These are phyloP conservation scores for Caenorhabditis uteleia DNA, from an alignment of 2,888 invertebrate species.

Conservation along the genomic window DNA sequence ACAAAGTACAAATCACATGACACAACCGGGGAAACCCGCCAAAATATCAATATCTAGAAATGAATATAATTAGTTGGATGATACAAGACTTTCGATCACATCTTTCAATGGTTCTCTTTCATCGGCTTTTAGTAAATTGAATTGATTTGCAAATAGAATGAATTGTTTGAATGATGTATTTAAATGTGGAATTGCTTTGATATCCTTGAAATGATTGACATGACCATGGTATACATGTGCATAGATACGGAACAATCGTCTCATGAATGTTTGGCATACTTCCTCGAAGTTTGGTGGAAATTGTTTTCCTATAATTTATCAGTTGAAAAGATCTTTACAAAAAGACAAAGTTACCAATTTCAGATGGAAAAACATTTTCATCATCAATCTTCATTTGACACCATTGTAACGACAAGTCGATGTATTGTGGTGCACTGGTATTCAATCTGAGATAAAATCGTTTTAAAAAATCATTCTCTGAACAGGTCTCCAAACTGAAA, in stretches of 20 bases:
- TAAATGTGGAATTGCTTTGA: conserved; percentile 47
- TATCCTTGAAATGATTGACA: conserved; percentile 75
- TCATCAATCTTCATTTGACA: conserved; percentile 99
- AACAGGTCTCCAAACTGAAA: background rate
- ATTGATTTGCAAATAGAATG: conserved; percentile 47
- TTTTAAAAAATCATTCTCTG: background rate
- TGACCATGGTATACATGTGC: conserved; percentile 99
- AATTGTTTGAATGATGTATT: conserved; percentile 55
- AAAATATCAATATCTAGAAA: background rate
- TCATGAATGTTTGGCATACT: conserved; percentile 96
- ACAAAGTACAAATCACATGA: conserved; percentile 7
- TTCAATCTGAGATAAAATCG: conserved; percentile 19
- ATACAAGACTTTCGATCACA: conserved; percentile 18
- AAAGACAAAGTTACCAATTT: conserved; percentile 16
- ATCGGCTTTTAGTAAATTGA: conserved; percentile 32
- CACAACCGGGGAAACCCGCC: too few species aligned
- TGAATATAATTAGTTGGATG: background rate
- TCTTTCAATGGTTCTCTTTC: conserved; percentile 39
- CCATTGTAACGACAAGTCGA: conserved; percentile 99
- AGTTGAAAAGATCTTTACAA: too few species aligned
- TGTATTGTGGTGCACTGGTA: conserved; percentile 76
- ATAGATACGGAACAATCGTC: conserved; percentile 95
- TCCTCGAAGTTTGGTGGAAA: conserved; percentile 70
- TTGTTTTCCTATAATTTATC: conserved; percentile 51
- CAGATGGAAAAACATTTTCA: conserved; percentile 80